These are phyloP conservation scores for Pandemis corylana DNA, from an alignment of 2,888 invertebrate genomes.

Conservation along the genomic window DNA sequence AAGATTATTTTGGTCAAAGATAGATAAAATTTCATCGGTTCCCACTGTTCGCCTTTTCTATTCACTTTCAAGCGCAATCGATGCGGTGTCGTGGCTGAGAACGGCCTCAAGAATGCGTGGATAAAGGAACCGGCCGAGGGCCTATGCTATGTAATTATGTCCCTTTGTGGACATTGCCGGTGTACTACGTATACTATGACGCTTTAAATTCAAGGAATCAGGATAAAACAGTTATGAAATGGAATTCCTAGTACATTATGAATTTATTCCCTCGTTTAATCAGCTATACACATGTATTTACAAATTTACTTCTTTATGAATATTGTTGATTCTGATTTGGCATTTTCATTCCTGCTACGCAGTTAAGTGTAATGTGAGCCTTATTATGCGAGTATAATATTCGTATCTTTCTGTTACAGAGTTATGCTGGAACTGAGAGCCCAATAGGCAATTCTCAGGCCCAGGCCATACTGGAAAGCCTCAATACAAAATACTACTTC, in stretches of 20 bases:
- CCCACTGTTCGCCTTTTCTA: slow-evolving; percentile 21
- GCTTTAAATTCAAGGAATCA: slow-evolving; percentile 2
- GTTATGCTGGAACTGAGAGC: slow-evolving; percentile 88
- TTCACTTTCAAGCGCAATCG: slow-evolving; percentile 51
- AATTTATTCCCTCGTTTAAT: neutral
- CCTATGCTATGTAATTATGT: slow-evolving; percentile 48
- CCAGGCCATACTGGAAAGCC: slow-evolving; percentile 88
- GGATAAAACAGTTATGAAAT: neutral
- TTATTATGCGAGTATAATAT: neutral
- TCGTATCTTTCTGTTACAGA: slow-evolving; percentile 81
- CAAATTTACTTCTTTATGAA: no score
- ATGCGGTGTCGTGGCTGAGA: slow-evolving; percentile 54
- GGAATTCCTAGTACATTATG: neutral
- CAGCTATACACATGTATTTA: neutral
- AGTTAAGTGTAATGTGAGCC: neutral
- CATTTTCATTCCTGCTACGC: no score
- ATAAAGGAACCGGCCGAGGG: slow-evolving; percentile 48
- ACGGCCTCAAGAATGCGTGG: slow-evolving; percentile 58
- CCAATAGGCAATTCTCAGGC: slow-evolving; percentile 87
- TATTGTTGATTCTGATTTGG: no score
- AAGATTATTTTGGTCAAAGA: slow-evolving; percentile 16
- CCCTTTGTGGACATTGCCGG: slow-evolving; percentile 6
- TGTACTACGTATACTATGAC: slow-evolving; percentile 4
- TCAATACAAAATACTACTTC: slow-evolving; percentile 94
- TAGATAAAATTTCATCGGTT: slow-evolving; percentile 21